Conservation (phyloP, 53 echinoderm and acorn worm genomes). For the Crossaster papposus region DNA sequence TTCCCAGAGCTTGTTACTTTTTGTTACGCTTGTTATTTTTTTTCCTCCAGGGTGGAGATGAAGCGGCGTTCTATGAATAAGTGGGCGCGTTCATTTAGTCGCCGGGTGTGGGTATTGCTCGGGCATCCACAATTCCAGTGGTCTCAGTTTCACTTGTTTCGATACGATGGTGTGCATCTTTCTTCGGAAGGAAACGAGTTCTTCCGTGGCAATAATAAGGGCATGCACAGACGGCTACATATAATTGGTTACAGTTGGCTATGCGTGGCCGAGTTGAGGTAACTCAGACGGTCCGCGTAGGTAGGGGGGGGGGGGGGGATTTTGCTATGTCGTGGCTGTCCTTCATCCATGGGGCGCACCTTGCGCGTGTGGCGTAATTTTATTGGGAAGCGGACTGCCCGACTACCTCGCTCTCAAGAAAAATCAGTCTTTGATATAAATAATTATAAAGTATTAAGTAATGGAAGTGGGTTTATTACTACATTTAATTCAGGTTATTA, state of each 20-base stretch:
- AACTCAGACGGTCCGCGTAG: too few relatives aligned
- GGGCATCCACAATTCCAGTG: slow-evolving; percentile 18
- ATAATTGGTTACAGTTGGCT: too few relatives aligned
- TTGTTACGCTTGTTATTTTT: too few relatives aligned
- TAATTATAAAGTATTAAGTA: too few relatives aligned
- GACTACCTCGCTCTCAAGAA: background rate
- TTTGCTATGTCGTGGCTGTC: background rate
- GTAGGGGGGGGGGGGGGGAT: background rate
- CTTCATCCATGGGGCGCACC: slow-evolving; percentile 36
- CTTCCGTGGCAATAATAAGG: too few relatives aligned
- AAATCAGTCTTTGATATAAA: too few relatives aligned
- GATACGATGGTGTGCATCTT: slow-evolving; percentile 1
- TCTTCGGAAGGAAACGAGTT: background rate
- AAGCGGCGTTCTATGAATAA: background rate
- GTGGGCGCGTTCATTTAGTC: background rate
- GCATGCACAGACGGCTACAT: background rate
- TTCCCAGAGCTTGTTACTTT: background rate
- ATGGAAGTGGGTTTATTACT: too few relatives aligned
- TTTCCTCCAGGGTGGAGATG: slow-evolving; percentile 10
- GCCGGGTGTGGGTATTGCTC: background rate
- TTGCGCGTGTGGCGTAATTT: slow-evolving; percentile 10
- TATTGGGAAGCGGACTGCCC: background rate
- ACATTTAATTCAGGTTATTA: too few relatives aligned
- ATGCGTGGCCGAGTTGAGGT: too few relatives aligned
- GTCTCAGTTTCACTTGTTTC: slow-evolving; percentile 6